Base-by-base conservation (phyloP, 2,797 vertebrate genomes). In the Gallinago nigripennis region DNA sequence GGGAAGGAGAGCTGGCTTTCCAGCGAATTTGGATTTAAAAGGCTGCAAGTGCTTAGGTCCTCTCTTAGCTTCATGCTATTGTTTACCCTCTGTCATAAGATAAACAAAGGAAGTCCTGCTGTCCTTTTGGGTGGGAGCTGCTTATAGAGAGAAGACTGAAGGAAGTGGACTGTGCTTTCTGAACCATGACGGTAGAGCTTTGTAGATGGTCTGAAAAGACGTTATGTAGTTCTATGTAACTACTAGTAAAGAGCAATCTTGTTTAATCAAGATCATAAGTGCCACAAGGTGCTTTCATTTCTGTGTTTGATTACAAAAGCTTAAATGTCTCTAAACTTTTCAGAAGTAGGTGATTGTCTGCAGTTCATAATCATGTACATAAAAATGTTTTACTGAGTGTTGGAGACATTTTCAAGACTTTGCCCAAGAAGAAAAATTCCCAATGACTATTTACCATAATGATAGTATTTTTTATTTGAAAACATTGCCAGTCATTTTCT, bases 401-500 rank as follows among this genome's bases (percentile, higher is more conserved):
- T 79, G 45, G 79, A 83, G 60, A 68, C 45, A 37, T 80, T 97
- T 96, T 95, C 89, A 82, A 77, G 53, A 48, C 72, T 93, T 94
- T 93, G 77, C 43, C 39, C 90, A 76, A 73, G 84, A 91, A 91
- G 46, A 79, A 96, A 92, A 54, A 48, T 48, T 24, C 33, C 5
- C 78, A 83, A 43, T 81, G 82, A 72, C 76, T 95, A 27, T 96
- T 93, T 96, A 89, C 56, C 57, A 25, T 78, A 91, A 95, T 50
- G 80, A 46, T 31, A 78, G 17, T 39, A 72, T 45, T 86, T 96
- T 92, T 88, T 86, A 90, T 95, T 88, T 96, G 46, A 81, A 96
- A 97, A 76, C 23, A 70, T 58, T 75, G 73, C 69, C 79, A 79
- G 54, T 95, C 31, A 46, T 94, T 96, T 93, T 72, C 90, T 88